Evolutionary conservation across 2,888 invertebrate species (phyloP).

Genomic region (Ormyrus pomaceus): DNA sequence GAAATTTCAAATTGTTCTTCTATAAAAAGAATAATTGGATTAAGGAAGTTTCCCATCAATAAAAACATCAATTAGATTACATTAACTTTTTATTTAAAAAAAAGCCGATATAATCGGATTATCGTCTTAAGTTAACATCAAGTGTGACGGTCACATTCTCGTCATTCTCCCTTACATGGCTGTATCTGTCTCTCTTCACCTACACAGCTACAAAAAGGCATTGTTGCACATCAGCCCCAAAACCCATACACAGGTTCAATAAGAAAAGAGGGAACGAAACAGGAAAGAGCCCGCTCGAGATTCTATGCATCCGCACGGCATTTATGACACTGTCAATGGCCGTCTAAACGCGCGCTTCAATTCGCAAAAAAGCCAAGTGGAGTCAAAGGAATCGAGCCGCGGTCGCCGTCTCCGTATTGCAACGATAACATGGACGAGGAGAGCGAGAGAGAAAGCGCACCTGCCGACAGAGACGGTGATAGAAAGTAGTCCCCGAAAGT

Average conservation of each 20-base stretch:
- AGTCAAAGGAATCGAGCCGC: no score
- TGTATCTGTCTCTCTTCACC: not conserved
- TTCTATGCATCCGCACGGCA: constrained; percentile 9
- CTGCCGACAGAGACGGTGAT: not conserved
- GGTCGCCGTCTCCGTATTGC: not conserved
- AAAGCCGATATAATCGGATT: no score
- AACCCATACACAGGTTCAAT: no score
- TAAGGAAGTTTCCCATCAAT: no score
- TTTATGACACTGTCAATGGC: constrained; percentile 64
- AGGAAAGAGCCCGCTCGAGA: not conserved
- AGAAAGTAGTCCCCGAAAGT: not conserved
- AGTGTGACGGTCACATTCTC: constrained; percentile 14
- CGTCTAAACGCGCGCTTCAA: constrained; percentile 49
- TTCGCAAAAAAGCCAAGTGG: not conserved
- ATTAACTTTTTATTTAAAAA: no score
- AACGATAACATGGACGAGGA: constrained; percentile 4
- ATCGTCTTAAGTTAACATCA: no score
- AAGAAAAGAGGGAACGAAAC: no score
- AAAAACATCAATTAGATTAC: no score
- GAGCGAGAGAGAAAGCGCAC: constrained; percentile 23
- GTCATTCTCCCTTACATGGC: constrained; percentile 10
- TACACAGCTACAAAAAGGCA: not conserved
- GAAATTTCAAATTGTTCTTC: no score
- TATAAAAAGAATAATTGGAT: no score
- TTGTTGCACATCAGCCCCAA: no score